Percentiles rank a stretch among this genome's conserved stretches.
Evolutionary conservation across 2,888 invertebrate species (phyloP).

Genomic region (Lepidocyrtoides sp.): DNA sequence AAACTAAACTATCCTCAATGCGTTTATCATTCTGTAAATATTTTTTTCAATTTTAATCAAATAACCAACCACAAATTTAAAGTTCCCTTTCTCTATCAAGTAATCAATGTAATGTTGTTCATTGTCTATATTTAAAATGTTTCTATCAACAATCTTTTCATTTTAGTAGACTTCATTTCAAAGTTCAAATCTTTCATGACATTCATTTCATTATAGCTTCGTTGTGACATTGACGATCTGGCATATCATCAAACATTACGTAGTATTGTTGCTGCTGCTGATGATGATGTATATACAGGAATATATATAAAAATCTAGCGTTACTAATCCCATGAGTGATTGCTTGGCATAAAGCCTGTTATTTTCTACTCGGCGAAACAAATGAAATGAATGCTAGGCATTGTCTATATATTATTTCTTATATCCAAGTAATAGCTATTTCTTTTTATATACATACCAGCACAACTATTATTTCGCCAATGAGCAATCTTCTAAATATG

Average conservation of each 20-base stretch:
- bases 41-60: too few relatives aligned
- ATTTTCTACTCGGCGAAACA: conserved; percentile 22
- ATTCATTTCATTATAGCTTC: not conserved
- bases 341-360: conserved; percentile 34
- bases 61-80: too few relatives aligned
- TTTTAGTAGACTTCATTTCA: too few relatives aligned
- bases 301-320: conserved; percentile 1
- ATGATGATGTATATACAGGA: not conserved
- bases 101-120: too few relatives aligned
- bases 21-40: too few relatives aligned
- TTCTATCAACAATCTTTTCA: too few relatives aligned
- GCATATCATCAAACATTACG: conserved; percentile 51
- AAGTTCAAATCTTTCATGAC: not conserved
- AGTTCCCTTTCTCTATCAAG: too few relatives aligned
- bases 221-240: conserved; percentile 53
- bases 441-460: too few relatives aligned
- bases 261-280: not conserved
- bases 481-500: conserved; percentile 62
- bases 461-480: conserved; percentile 4
- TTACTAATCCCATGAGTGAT: conserved; percentile 46
- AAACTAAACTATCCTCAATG: not conserved
- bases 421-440: too few relatives aligned
- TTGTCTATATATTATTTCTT: conserved; percentile 8
- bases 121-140: too few relatives aligned
- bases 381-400: not conserved